Percentiles rank a stretch among this genome's conserved stretches.
These are phyloP conservation scores for Lepidurus couesii DNA, from an alignment of 1,140 invertebrate genomes.

Conservation along the genomic window DNA sequence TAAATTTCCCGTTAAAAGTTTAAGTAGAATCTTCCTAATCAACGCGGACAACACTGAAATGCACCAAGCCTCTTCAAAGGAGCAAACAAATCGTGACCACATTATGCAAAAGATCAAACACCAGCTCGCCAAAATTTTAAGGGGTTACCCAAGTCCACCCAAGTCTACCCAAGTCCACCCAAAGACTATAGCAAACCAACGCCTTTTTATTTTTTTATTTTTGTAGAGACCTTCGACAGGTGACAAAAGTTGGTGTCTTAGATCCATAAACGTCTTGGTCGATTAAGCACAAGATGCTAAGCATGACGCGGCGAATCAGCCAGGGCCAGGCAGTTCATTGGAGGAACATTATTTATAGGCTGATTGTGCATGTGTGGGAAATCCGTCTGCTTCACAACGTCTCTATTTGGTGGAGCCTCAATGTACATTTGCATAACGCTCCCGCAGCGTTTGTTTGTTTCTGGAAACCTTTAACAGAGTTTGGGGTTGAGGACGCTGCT, in stretches of 20 bases:
- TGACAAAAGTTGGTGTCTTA: neutral
- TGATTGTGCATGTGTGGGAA: neutral
- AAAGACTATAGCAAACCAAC: neutral
- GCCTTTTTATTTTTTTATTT: neutral
- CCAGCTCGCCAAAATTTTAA: neutral
- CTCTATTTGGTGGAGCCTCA: constrained; percentile 15
- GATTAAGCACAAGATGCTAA: neutral
- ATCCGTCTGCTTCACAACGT: neutral
- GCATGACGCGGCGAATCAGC: neutral
- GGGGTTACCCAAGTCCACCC: neutral
- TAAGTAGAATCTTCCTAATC: neutral
- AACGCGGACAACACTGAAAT: neutral
- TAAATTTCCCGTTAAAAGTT: neutral
- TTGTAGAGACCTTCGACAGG: neutral
- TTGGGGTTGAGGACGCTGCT: neutral
- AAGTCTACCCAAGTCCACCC: neutral
- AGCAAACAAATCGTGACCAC: constrained; percentile 1
- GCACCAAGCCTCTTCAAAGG: neutral
- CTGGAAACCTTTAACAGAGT: neutral
- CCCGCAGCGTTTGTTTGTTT: constrained; percentile 8
- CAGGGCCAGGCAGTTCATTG: neutral
- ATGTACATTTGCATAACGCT: neutral
- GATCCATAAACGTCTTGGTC: neutral
- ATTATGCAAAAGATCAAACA: neutral
- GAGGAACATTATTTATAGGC: neutral